Evolutionary conservation across 2,113 vertebrate species (phyloP).

Genomic region (Aplodontia rufa): DNA sequence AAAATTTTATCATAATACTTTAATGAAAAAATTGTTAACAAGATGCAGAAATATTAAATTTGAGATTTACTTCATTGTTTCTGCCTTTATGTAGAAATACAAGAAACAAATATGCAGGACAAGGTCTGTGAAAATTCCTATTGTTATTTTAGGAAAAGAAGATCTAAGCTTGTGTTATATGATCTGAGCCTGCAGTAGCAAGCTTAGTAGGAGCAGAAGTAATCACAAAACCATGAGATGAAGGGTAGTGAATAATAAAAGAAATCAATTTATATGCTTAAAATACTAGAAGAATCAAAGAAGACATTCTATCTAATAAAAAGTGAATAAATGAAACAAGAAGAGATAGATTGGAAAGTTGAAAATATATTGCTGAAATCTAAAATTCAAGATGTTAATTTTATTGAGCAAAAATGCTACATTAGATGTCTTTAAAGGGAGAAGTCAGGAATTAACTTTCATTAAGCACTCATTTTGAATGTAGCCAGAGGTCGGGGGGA

Average conservation of each 20-base stretch:
- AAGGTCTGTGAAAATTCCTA: not conserved
- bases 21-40: conserved; percentile 9
- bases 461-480: not conserved
- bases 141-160: not conserved
- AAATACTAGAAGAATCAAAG: not conserved
- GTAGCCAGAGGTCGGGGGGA: conserved; percentile 8
- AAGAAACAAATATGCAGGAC: not conserved
- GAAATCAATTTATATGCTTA: no score
- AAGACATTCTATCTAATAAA: not conserved
- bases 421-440: not conserved
- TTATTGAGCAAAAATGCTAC: not conserved
- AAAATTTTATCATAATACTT: not conserved
- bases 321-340: not conserved
- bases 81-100: not conserved
- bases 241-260: not conserved
- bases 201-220: not conserved
- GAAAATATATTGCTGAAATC: not conserved
- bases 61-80: not conserved
- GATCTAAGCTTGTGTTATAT: not conserved
- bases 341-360: not conserved
- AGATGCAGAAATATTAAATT: not conserved
- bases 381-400: not conserved
- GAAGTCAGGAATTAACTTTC: not conserved
- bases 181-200: not conserved
- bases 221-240: not conserved